Evolutionary conservation across 2,888 invertebrate genomes (phyloP), one percentile per base, ranked within the genome.

Genomic region (Sarcophaga rosellei): DNA sequence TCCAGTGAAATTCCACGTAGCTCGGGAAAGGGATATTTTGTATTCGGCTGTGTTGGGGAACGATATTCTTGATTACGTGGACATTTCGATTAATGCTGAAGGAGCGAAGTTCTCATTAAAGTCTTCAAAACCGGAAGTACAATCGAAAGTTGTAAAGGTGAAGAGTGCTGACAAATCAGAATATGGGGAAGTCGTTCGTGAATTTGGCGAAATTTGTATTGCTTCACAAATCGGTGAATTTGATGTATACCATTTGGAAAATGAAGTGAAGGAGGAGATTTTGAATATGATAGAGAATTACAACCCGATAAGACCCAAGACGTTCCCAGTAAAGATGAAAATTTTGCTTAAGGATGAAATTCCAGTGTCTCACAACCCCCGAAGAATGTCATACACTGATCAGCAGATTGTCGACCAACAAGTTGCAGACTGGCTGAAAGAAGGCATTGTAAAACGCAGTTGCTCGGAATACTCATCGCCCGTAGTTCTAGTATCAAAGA

Each of bases 341-440:
- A 90, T 91, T 11, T 61, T 92, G 53, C 57, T 92, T 11, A 89
- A 87, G 62, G 90, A 91, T 59, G 90, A 92, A 2, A 81, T 85
- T 11, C 91, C 91, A 0, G 88, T 91, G 0, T 86, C 84, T n/a
- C 84, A 89, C 20, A 62, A 86, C 21, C 89, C 89, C 0, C 78
- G 91, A 72, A 79, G 91, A 62, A 82, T 91, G 61, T 81, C 90
- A 0, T 77, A 70, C 0, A 11, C 57, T 5, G 90, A 91, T 62
- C 89, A 66, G 21, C 15, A n/a, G 2, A 35, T 57, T 20, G 73
- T 81, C 15, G 74, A 81, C 66, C 17, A 68, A 59, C 69, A 82
- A 20, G 63, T 81, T 12, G 23, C 45, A 25, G 59, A 74, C 57
- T 81, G 81, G 75, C 12, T 81, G 44, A 25, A 59, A 75, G 44